Evolutionary conservation across 2,113 vertebrate genomes (phyloP), one percentile per base, ranked within the genome.

Genomic region (Eublepharis macularius): DNA sequence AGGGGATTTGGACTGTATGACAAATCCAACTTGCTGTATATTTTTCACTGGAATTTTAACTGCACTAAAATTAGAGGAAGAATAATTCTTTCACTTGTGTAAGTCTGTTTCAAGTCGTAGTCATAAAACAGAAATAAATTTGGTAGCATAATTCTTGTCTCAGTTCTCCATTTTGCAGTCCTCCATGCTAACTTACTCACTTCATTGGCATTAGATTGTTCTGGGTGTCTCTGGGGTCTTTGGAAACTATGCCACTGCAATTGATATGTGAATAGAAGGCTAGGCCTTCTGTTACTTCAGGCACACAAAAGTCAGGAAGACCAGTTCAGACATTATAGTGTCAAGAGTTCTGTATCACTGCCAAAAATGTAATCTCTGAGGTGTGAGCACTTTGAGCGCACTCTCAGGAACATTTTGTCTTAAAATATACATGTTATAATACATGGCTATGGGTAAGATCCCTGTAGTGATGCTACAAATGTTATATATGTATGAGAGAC

Each of bases 171-270:
- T 0, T 6, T 60, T 39, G 80, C 32, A 72, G 36, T 69, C 36
- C 45, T 29, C 12, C 14, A 68, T 16, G 13, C n/a, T 39, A 16
- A 34, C 2, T 68, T 84, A 83, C 13, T 1, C 4, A 65, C 34
- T 45, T 1, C 2, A 2, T 34, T 1, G 6, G 9, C n/a, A 11
- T 4, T 21, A 6, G 36, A 10, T 4, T 0, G 66, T 13, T 2
- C 21, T 0, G 0, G 73, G 41, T 41, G 19, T 0, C 0, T 0
- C 0, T 0, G 8, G 2, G 1, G 14, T 68, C 45, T 1, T 0
- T 26, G 34, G 36, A 8, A 4, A 0, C 13, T 0, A 2, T 47
- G 2, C n/a, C 21, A 0, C 0, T 11, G n/a, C 26, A 3, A 39
- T 47, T 74, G 6, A 66, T 34, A 47, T 21, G 34, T 70, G 13